Evolutionary conservation across 2,113 vertebrate species (phyloP).

Genomic region (Apaloderma vittatum): DNA sequence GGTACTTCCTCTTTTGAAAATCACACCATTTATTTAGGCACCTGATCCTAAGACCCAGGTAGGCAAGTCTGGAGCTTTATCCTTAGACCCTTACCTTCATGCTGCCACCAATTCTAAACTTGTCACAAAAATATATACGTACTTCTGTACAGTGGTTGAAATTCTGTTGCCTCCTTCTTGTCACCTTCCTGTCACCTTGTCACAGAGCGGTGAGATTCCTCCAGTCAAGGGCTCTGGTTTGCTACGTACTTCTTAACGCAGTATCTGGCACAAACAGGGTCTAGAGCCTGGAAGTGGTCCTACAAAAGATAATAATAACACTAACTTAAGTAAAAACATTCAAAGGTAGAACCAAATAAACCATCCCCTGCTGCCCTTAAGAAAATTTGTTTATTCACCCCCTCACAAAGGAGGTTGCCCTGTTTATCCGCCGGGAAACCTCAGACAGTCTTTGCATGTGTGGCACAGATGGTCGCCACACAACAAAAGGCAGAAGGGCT

Average conservation of each 20-base stretch:
- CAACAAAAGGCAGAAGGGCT: conserved; percentile 56
- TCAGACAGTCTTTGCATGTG: conserved; percentile 62
- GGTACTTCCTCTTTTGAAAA: neutral
- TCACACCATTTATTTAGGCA: neutral
- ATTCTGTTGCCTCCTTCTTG: neutral
- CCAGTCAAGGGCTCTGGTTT: neutral
- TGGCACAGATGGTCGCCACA: conserved; percentile 48
- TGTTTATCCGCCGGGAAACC: conserved; percentile 14
- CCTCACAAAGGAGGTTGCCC: conserved; percentile 25
- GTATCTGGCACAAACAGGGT: neutral
- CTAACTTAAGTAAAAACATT: conserved; percentile 25
- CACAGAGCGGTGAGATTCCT: neutral
- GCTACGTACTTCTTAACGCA: fast-evolving
- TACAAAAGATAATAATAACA: conserved; percentile 1
- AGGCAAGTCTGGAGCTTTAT: neutral
- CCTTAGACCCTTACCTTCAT: neutral
- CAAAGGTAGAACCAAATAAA: conserved; percentile 45
- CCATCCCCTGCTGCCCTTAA: conserved; percentile 4
- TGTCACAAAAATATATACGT: neutral
- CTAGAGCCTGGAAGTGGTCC: neutral
- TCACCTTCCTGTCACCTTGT: neutral
- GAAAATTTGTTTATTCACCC: conserved; percentile 49
- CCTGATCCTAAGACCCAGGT: neutral
- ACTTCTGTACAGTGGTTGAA: neutral
- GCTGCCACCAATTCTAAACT: neutral